Evolutionary conservation across 2,797 vertebrate genomes (phyloP).

Genomic region (Schizopygopsis pylzovi): DNA sequence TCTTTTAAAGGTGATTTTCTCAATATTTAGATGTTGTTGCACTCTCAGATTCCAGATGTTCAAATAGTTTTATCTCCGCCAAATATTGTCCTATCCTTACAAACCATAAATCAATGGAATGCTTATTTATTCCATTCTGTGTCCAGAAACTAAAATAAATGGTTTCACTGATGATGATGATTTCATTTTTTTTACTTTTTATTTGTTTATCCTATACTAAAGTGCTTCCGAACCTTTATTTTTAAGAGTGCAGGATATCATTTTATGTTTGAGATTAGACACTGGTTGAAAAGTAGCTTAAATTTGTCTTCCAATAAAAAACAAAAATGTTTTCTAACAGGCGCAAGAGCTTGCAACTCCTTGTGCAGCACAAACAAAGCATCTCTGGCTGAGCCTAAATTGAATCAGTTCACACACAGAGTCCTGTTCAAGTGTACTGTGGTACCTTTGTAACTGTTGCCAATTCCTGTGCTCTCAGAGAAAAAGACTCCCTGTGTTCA

Average conservation of each 20-base stretch:
- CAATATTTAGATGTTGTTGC: too few species aligned
- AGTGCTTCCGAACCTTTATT: background rate
- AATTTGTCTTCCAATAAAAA: conserved; percentile 1
- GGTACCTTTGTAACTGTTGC: background rate
- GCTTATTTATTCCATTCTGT: too few species aligned
- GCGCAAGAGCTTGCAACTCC: background rate
- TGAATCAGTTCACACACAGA: background rate
- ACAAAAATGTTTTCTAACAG: background rate
- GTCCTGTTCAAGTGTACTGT: conserved; percentile 14
- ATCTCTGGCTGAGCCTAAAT: conserved; percentile 12
- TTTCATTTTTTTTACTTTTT: too few species aligned
- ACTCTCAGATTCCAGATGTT: too few species aligned
- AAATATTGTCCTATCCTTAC: too few species aligned
- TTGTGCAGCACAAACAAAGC: background rate
- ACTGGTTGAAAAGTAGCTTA: background rate
- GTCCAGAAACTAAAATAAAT: too few species aligned
- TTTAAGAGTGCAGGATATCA: background rate
- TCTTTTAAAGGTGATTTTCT: too few species aligned
- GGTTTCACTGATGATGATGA: too few species aligned
- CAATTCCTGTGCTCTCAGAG: conserved; percentile 11
- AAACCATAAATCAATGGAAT: too few species aligned
- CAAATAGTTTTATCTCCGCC: too few species aligned
- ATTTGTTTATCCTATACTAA: background rate
- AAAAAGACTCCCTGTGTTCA: conserved; percentile 15
- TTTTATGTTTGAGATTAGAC: background rate